phyloP scores from a whole-genome alignment of 2,797 vertebrate genomes.

The Eulemur rubriventer region DNA sequence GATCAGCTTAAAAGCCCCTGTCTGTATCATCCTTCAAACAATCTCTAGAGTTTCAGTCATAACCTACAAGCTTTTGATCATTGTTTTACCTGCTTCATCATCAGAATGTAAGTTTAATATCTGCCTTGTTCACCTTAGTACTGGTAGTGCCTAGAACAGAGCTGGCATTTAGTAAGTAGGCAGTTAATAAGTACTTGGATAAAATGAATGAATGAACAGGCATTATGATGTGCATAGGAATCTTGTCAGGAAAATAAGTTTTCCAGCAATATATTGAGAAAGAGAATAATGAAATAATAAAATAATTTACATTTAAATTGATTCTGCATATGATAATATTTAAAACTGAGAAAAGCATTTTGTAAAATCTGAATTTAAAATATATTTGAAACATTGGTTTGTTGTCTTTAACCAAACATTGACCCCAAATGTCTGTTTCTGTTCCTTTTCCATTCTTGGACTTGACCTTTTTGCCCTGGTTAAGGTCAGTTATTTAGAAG shows the following conservation, averaged over 20 bases:
- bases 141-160: background rate
- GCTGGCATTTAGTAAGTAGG: background rate
- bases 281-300: background rate
- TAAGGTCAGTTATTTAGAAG: background rate
- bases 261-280: background rate
- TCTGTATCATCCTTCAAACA: background rate
- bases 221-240: background rate
- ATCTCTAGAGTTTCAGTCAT: background rate
- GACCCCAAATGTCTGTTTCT: background rate
- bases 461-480: background rate
- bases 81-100: background rate
- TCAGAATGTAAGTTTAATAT: background rate
- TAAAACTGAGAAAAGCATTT: background rate
- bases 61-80: background rate
- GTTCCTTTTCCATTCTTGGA: background rate
- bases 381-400: background rate
- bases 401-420: background rate
- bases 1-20: background rate
- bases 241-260: background rate
- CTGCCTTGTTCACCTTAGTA: background rate
- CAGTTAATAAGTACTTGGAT: background rate
- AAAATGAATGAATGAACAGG: background rate
- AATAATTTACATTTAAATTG: background rate
- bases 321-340: background rate
- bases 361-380: background rate